These are phyloP conservation scores for Artibeus lituratus DNA, from an alignment of 2,797 vertebrate genomes.

Conservation along the genomic window DNA sequence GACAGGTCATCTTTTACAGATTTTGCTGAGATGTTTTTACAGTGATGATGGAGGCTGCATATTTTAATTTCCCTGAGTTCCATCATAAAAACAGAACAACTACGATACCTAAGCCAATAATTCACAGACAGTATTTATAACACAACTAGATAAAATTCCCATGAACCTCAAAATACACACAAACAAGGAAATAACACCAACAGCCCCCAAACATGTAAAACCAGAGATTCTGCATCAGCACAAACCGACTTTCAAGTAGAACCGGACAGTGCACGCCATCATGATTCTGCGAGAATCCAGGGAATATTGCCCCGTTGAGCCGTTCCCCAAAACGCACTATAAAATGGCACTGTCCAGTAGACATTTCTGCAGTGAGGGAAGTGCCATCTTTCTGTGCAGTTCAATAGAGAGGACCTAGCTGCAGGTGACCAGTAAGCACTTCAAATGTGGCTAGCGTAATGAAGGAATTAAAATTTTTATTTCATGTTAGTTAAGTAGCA, in stretches of 20 bases:
- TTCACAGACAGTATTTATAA: background rate
- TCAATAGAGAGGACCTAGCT: background rate
- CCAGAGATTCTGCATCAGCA: background rate
- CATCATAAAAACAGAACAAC: background rate
- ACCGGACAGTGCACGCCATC: background rate
- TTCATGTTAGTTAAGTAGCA: background rate
- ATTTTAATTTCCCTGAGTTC: background rate
- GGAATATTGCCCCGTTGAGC: background rate
- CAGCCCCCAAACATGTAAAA: background rate
- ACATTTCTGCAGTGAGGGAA: background rate
- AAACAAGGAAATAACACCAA: background rate
- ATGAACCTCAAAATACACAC: constrained; percentile 7
- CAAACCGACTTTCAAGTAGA: background rate
- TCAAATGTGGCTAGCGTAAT: background rate
- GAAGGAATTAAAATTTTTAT: background rate
- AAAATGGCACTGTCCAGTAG: background rate
- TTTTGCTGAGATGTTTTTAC: background rate
- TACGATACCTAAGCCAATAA: background rate
- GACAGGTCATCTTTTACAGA: constrained; percentile 4
- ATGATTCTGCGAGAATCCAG: background rate
- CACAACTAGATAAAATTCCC: background rate
- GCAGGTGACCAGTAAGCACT: background rate
- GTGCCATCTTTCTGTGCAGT: background rate
- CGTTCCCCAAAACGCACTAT: background rate
- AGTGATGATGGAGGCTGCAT: background rate